Base-by-base conservation (phyloP, 2,113 vertebrate genomes). In the Cottus gobio region DNA sequence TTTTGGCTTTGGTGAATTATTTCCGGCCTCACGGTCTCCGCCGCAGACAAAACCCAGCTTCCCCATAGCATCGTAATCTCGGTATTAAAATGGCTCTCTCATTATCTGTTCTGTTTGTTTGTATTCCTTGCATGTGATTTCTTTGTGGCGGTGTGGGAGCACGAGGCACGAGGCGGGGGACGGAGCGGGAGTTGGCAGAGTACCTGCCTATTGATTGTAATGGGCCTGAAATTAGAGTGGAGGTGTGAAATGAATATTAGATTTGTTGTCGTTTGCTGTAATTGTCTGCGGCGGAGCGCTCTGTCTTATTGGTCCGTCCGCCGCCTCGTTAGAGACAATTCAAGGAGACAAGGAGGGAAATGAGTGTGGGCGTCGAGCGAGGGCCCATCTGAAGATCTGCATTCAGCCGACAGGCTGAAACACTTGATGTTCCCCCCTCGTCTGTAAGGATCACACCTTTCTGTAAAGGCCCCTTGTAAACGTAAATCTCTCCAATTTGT, bases 211-310 rank as follows among this genome's bases (percentile, higher is more conserved):
- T 75, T 81, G 77, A 90, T 85, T 80, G 68, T 77, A 84, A 84
- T 82, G 58, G 52, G 72, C 56, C 75, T 87, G 77, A 48, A 90
- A 88, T 82, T 44, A 88, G 42, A 82, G 64, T 4, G 52, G 66
- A 87, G 90, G 69, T 84, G 90, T 88, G 86, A 88, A 90, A 84
- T 77, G 69, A 87, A 87, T 80, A 78, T 87, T 78, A 84, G 80
- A 89, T 89, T 84, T 90, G 90, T 84, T 80, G 77, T 42, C 22
- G 42, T 85, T 88, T 28, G 65, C 65, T 85, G 74, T 82, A 72
- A 84, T 88, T 82, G 72, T 68, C 87, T 65, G 75, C 1, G 64
- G 13, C 11, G 75, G 24, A 34, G 37, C n/a, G 13, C 50, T 74
- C 60, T 8, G 54, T 79, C 81, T 80, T 24, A 72, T 91, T 77